Conservation (phyloP, 2,113 vertebrate genomes). For the Cacatua alba region DNA sequence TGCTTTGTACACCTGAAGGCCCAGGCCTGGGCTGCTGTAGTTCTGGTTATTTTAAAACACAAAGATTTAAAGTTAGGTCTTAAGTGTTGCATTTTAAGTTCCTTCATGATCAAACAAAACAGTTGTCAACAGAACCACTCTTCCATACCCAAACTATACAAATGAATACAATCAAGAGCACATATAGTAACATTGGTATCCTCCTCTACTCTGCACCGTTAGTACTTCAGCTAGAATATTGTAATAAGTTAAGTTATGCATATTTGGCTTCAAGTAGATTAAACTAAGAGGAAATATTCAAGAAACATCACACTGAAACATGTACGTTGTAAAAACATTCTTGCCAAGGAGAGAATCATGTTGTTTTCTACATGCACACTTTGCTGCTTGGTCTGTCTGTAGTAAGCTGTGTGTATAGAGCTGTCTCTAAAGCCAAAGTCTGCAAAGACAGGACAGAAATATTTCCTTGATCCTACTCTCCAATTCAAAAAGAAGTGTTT, state of each 20-base stretch:
- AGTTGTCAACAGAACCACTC: neutral
- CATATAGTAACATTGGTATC: neutral
- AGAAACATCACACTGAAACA: neutral
- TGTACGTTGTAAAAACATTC: neutral
- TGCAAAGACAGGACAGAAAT: neutral
- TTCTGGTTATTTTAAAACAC: slow-evolving; percentile 34
- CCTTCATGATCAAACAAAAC: neutral
- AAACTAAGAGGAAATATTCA: neutral
- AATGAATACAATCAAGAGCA: neutral
- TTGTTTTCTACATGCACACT: neutral
- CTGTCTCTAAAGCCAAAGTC: neutral
- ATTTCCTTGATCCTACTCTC: neutral
- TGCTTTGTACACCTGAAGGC: slow-evolving; percentile 57
- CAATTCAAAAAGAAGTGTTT: neutral
- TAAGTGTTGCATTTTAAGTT: neutral
- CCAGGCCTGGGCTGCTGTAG: neutral
- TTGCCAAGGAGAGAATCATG: neutral
- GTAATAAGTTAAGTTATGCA: neutral
- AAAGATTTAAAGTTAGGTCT: neutral
- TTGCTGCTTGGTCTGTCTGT: neutral
- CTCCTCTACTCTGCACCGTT: neutral
- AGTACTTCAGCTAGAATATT: neutral
- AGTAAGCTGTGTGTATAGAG: neutral
- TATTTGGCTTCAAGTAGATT: neutral
- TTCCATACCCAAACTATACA: neutral